Percentiles rank a stretch among this genome's conserved stretches.
Evolutionary conservation across 2,888 invertebrate species (phyloP).

Genomic region (Metellina segmentata): DNA sequence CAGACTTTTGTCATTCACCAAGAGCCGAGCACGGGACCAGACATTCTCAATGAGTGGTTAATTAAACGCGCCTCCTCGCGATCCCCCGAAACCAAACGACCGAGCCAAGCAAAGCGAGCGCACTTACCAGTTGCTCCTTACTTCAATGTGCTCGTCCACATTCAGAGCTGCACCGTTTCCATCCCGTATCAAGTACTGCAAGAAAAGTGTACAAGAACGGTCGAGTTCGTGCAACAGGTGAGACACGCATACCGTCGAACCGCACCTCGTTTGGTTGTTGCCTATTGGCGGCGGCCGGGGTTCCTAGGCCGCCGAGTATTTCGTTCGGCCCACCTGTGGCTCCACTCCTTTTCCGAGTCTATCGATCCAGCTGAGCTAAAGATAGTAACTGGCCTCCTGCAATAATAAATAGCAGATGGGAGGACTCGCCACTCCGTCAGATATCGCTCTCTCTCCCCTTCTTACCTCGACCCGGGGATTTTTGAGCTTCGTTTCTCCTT

Average conservation of each 20-base stretch:
- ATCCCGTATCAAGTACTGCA: constrained; percentile 53
- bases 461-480: constrained; percentile 44
- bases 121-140: constrained; percentile 31
- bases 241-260: constrained; percentile 15
- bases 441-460: constrained; percentile 37
- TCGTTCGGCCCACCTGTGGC: constrained; percentile 64
- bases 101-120: background rate
- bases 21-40: too few species aligned
- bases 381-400: constrained; percentile 64
- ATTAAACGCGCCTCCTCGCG: background rate
- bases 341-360: constrained; percentile 30
- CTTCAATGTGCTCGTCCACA: constrained; percentile 13
- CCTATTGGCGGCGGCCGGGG: constrained; percentile 48
- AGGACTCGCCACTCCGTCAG: constrained; percentile 53
- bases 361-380: constrained; percentile 63
- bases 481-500: constrained; percentile 30
- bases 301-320: constrained; percentile 37
- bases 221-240: constrained; percentile 65
- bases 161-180: constrained; percentile 17
- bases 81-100: background rate
- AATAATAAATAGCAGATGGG: constrained; percentile 67
- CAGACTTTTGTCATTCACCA: background rate
- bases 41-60: background rate
- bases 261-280: constrained; percentile 45
- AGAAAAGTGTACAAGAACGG: constrained; percentile 15